Conservation (phyloP, 2,888 invertebrate species). For the Clistopyga incitator region DNA sequence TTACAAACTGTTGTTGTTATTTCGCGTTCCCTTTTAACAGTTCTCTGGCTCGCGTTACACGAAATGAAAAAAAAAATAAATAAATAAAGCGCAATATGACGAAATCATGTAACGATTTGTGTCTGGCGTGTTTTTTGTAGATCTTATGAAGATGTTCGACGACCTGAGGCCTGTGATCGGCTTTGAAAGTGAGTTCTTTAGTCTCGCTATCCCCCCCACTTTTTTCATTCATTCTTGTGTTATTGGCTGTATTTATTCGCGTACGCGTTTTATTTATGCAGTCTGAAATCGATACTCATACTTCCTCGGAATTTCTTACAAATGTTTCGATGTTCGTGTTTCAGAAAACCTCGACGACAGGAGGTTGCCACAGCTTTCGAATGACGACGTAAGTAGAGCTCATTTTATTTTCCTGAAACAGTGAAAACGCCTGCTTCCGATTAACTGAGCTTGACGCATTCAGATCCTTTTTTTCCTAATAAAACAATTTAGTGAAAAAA, state of each 20-base stretch:
- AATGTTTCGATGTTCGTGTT: constrained; percentile 63
- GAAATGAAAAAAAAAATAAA: constrained; percentile 1
- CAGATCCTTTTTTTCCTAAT: too few species aligned
- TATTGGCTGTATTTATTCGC: constrained; percentile 20
- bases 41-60: constrained; percentile 30
- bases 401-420: constrained; percentile 1
- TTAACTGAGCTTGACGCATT: background rate
- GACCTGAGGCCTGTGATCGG: constrained; percentile 73
- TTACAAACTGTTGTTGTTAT: background rate
- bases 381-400: constrained; percentile 75
- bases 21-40: constrained; percentile 23
- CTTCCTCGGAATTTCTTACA: background rate
- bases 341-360: constrained; percentile 74
- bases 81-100: constrained; percentile 40
- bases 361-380: constrained; percentile 72
- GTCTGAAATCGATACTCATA: background rate
- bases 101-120: constrained; percentile 55
- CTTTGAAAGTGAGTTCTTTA: constrained; percentile 75
- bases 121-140: constrained; percentile 73
- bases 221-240: constrained; percentile 44
- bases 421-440: background rate
- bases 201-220: constrained; percentile 36
- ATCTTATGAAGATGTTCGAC: constrained; percentile 78
- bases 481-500: background rate
- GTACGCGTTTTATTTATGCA: constrained; percentile 13